Percentiles rank a stretch among this genome's conserved stretches.
Conservation (phyloP, 2,113 vertebrate genomes). For the Psophia crepitans region DNA sequence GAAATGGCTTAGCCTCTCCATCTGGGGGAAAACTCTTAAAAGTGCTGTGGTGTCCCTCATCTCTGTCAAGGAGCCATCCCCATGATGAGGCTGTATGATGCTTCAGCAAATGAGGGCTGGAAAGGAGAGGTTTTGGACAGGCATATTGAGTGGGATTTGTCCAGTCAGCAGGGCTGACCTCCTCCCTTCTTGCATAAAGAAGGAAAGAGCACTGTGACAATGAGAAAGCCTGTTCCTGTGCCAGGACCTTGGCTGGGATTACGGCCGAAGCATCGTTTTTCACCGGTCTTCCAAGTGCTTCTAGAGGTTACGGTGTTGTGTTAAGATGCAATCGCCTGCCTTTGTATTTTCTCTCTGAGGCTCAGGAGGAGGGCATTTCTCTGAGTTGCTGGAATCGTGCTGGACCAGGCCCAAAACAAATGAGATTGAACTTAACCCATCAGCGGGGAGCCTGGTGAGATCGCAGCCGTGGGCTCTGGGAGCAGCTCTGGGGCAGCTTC, state of each 20-base stretch:
- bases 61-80: background rate
- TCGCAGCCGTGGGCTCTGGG: background rate
- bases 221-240: background rate
- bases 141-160: background rate
- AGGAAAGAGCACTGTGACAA: background rate
- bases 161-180: background rate
- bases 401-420: constrained; percentile 50
- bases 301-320: constrained; percentile 1
- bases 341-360: background rate
- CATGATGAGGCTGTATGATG: background rate
- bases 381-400: background rate
- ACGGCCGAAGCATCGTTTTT: background rate
- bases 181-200: background rate
- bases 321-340: background rate
- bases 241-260: background rate
- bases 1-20: background rate
- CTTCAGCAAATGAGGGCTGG: background rate
- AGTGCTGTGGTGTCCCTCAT: background rate
- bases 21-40: background rate
- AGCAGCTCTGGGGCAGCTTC: background rate
- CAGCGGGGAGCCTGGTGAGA: background rate
- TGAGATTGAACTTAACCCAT: constrained; percentile 30
- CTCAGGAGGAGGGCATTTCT: constrained; percentile 8
- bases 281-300: background rate
- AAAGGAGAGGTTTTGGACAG: background rate